Percentiles rank a stretch among this genome's conserved stretches.
Conservation (phyloP, 2,797 vertebrate species). For the Argentina silus region DNA sequence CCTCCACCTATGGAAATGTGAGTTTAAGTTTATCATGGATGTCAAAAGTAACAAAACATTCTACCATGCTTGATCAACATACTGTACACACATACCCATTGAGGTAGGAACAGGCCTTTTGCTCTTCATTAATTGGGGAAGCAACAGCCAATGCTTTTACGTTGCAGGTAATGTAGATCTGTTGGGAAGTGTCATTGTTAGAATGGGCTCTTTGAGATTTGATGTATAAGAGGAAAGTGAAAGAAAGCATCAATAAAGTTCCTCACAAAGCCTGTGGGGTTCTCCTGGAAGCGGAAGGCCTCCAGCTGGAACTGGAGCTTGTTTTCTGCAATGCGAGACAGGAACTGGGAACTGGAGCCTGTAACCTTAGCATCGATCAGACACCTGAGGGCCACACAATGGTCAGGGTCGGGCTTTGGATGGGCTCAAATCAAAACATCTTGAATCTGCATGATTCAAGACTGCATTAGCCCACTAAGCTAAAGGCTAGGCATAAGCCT, state of each 20-base stretch:
- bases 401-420: background rate
- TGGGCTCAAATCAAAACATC: background rate
- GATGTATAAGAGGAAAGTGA: background rate
- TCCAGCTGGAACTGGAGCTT: conserved; percentile 70
- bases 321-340: conserved; percentile 44
- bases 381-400: conserved; percentile 56
- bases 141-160: conserved; percentile 61
- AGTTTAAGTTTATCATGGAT: too few species aligned
- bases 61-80: background rate
- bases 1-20: conserved; percentile 56
- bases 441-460: background rate
- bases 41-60: background rate
- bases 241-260: background rate
- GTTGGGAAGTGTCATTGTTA: conserved; percentile 2
- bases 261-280: background rate
- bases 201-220: background rate
- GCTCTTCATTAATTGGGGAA: background rate
- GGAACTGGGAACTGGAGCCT: conserved; percentile 61
- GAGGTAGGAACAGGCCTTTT: conserved; percentile 73
- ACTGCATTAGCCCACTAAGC: background rate
- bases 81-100: conserved; percentile 49
- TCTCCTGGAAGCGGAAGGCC: conserved; percentile 69
- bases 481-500: background rate
- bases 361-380: conserved; percentile 66
- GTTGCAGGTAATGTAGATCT: conserved; percentile 77